Base-by-base conservation (phyloP, 2,888 invertebrate genomes). In the Pseudococcus viburni region DNA sequence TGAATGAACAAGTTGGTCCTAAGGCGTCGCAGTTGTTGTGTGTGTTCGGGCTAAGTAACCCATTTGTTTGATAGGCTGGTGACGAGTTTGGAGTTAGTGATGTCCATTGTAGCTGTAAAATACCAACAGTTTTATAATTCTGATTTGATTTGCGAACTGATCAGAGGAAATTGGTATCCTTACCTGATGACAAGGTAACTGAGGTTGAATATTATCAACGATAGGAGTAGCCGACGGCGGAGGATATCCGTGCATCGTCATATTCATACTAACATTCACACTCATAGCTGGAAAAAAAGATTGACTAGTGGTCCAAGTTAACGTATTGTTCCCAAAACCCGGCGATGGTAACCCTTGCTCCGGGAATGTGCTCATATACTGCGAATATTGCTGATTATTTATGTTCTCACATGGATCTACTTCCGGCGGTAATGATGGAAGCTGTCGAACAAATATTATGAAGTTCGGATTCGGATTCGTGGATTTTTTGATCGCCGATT, bases 261-360 rank as follows among this genome's bases (percentile, higher is more conserved):
- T 98, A 92, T 98, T 98, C 98, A 98, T 98, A 90, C 96, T 96
- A 0, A 98, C 97, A 91, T 98, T 98, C 90, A 98, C 98, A 91
- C 97, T 97, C 98, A 98, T 98, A 91, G 97, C 96, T 89, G 98
- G 97, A 91, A 88, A 88, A 73, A 88, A 84, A 12, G 88, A 46
- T 68, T 84, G 88, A 17, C 73, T 68, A 33, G 85, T 39, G 22
- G 33, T 88, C 88, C 88, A 88, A 8, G 88, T 88, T 22, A 88
- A 39, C 26, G 88, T 85, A 51, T 87, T 87, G 51, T 73, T 64
- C 2, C 59, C 84, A 39, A 84, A 88, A n/a, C 88, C 85, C 39
- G 88, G 77, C 48, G 88, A 73, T 19, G 68, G n/a, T 15, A 88
- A 17, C 7, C 59, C 51, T 77, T 84, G 77, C 6, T 88, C 88